Conservation (phyloP, 2,797 vertebrate genomes). For the Enteromius unitaeniatus region DNA sequence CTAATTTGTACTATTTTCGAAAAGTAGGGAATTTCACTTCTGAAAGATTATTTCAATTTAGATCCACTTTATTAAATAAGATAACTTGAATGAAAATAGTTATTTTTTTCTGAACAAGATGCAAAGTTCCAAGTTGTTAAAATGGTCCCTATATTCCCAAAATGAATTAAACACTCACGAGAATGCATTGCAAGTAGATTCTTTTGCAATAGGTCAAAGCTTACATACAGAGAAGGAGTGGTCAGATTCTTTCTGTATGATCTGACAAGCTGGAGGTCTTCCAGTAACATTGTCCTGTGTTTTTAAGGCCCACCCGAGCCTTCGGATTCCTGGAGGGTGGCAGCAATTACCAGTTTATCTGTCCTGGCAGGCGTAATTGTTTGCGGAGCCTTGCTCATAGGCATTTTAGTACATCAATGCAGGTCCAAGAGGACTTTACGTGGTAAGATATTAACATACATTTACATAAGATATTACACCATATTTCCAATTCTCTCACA, state of each 20-base stretch:
- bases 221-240: slow-evolving; percentile 33
- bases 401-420: slow-evolving; percentile 80
- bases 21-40: neutral
- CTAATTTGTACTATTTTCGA: neutral
- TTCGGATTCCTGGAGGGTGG: slow-evolving; percentile 79
- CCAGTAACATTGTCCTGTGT: slow-evolving; percentile 49
- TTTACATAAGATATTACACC: neutral
- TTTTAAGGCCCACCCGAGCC: slow-evolving; percentile 58
- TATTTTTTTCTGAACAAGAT: neutral
- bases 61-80: neutral
- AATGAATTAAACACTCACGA: neutral
- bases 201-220: slow-evolving; percentile 31
- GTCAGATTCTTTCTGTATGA: slow-evolving; percentile 41
- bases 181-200: slow-evolving; percentile 19
- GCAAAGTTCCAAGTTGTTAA: slow-evolving; percentile 15
- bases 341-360: slow-evolving; percentile 83
- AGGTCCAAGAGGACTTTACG: slow-evolving; percentile 78
- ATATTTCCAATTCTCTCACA: neutral
- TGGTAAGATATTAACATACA: slow-evolving; percentile 69
- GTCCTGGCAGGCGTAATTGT: slow-evolving; percentile 80
- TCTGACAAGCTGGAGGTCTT: slow-evolving; percentile 28
- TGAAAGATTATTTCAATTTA: neutral
- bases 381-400: slow-evolving; percentile 77
- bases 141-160: neutral
- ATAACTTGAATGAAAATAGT: neutral